Evolutionary conservation across 2,888 invertebrate genomes (phyloP), one percentile per base, ranked within the genome.

Genomic region (Cerastis leucographa): DNA sequence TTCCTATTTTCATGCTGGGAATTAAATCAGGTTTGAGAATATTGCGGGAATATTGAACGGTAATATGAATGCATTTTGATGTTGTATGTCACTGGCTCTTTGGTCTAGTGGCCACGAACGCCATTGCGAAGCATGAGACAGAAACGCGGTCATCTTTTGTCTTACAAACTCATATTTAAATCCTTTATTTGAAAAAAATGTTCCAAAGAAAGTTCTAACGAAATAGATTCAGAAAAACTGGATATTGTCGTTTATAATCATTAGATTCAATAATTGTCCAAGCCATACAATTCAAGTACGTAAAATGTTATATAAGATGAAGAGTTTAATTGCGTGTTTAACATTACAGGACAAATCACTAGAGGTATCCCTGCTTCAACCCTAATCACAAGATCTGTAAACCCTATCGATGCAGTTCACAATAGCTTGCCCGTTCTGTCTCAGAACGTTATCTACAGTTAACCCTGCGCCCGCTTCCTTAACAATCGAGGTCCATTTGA

Each of bases 401-500:
- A 59, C 73, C 59, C 56, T 73, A 59, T 71, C 66, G 44, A 73
- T 68, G 78, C 59, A 78, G 59, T 68, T 51, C 49, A 68, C 79
- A 84, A 78, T 79, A 65, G 79, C 74, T 79, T 68, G 71, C 61
- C 46, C 49, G 40, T 65, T 51, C 64, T 64, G 51, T 65, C 14
- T 65, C 14, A 25, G 72, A 19, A 68, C 71, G 66, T 70, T 86
- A 86, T 86, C 84, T 77, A 35, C 66, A 79, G 76, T 64, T 65
- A 81, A 75, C 78, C 69, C 71, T 76, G 65, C 51, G 46, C 74
- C 76, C 71, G 65, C 77, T 66, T 49, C 77, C 77, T 73, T 69
- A 68, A 78, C 78, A 76, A 80, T 78, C 78, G 72, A 42, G 22
- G 68, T 74, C 81, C 44, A 70, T 84, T 80, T 82, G 75, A 85